These are phyloP conservation scores for Eulemur rubriventer DNA, from an alignment of 2,797 vertebrate genomes.

Conservation along the genomic window DNA sequence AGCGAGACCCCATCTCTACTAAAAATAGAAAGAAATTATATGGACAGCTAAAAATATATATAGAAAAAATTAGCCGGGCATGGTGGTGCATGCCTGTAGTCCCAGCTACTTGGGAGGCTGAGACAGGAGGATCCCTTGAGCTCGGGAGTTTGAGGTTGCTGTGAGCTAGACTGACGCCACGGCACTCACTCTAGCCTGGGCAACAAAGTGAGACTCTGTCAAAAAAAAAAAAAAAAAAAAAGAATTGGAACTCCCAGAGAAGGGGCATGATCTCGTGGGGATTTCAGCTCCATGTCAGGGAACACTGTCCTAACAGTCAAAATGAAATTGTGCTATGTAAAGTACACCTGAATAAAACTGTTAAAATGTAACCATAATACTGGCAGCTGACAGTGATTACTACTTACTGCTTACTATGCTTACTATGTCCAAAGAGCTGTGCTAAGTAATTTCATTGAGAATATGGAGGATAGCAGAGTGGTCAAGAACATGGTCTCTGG, in stretches of 20 bases:
- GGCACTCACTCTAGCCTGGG: too few relatives aligned
- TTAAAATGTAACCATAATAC: not conserved
- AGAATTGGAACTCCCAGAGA: not conserved
- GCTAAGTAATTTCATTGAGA: not conserved
- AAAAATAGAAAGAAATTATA: too few relatives aligned
- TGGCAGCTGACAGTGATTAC: not conserved
- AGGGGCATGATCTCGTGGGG: not conserved
- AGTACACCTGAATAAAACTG: not conserved
- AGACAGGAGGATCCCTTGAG: too few relatives aligned
- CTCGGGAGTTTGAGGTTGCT: too few relatives aligned
- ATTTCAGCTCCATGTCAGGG: not conserved
- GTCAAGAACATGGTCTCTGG: not conserved
- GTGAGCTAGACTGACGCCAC: too few relatives aligned
- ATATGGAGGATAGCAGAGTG: not conserved
- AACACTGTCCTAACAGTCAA: conserved; percentile 20
- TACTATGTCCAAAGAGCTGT: not conserved
- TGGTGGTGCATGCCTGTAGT: too few relatives aligned
- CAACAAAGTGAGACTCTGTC: too few relatives aligned
- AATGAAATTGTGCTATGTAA: conserved; percentile 3
- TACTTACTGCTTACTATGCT: not conserved
- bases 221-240: too few relatives aligned
- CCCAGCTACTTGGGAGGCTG: too few relatives aligned
- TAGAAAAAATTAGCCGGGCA: too few relatives aligned
- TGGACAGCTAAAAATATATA: too few relatives aligned
- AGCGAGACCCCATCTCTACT: too few relatives aligned